Evolutionary conservation across 2,113 vertebrate species (phyloP), one percentile per base, ranked within the genome.

Genomic region (Porphyrio hochstetteri): DNA sequence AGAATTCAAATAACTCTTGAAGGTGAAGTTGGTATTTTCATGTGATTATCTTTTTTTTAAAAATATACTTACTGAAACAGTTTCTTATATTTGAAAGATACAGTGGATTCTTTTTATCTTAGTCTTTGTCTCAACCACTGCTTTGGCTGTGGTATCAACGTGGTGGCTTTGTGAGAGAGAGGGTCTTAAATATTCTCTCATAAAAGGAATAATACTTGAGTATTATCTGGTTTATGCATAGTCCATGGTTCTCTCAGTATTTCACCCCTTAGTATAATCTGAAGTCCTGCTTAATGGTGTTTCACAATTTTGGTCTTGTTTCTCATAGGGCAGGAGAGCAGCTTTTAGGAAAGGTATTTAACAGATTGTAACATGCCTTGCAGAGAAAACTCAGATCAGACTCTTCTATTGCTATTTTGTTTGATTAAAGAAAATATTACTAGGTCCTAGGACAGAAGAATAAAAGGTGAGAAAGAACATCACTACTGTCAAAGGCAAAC

Each of bases 151-250:
- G 92, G 86, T 87, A 36, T 82, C 84, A 82, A 89, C 68, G 28
- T 53, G 48, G 68, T 74, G 64, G 88, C 86, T 93, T 86, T 94
- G 77, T 95, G 94, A 93, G 91, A 78, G 94, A 92, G 88, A 81
- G 59, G 21, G 25, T 93, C 92, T 95, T 84, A 95, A 95, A 88
- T 88, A 93, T 71, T 97, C 86, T 89, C 77, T 92, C 91, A 71
- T 93, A 90, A 87, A 89, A 93, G 24, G 36, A 88, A 78, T 75
- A 90, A 82, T 69, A 81, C 88, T 95, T 86, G 56, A 86, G 38
- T 95, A 91, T 86, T 84, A 88, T 46, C 68, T 92, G 53, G 88
- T 91, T 95, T 93, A 88, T 91, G 36, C 38, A 44, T 86, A 90
- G 88, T 68, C 83, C 88, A 10, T 40, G 33, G 27, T 57, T 76